Evolutionary conservation across 2,797 vertebrate genomes (phyloP).

Genomic region (Sparus aurata): DNA sequence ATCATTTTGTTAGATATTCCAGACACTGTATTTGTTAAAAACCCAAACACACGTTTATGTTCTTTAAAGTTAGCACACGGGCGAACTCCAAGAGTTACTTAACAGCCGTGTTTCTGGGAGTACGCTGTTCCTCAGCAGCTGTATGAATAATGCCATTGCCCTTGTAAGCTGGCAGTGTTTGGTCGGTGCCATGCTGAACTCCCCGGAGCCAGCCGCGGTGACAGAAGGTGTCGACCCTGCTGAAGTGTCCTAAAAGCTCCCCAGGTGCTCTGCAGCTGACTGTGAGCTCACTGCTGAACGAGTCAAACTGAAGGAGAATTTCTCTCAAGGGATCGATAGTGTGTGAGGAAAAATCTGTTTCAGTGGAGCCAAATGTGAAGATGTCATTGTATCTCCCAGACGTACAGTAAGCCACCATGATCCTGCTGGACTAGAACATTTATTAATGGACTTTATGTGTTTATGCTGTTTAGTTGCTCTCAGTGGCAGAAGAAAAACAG

Average conservation of each 20-base stretch:
- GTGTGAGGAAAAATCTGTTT: constrained; percentile 1
- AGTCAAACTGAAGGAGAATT: constrained; percentile 30
- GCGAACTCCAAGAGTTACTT: constrained; percentile 4
- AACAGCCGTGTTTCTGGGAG: constrained; percentile 8
- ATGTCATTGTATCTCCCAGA: constrained; percentile 2
- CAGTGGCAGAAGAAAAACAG: neutral
- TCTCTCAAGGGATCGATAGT: constrained; percentile 26
- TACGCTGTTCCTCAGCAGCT: constrained; percentile 28
- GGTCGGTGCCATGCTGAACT: constrained; percentile 5
- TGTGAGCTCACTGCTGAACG: constrained; percentile 35
- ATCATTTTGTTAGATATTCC: constrained; percentile 2
- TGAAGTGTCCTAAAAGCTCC: constrained; percentile 41
- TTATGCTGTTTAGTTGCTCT: constrained; percentile 12
- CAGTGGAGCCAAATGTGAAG: neutral
- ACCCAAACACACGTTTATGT: neutral
- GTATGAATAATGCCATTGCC: constrained; percentile 37
- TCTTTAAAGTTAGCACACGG: constrained; percentile 6
- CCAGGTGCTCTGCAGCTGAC: constrained; percentile 25
- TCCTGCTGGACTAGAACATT: neutral
- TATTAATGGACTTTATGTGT: neutral
- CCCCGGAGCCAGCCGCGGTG: constrained; percentile 13
- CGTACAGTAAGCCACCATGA: constrained; percentile 1
- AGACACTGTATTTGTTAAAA: neutral
- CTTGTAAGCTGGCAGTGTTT: constrained; percentile 13
- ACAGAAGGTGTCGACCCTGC: constrained; percentile 35